A percentile compares a stretch with the other conserved stretches of the same genome.
Evolutionary conservation across 30 jellyfish, hydroid and myxozoan genomes (phyloP).

Genomic region (Hydractinia echinata): DNA sequence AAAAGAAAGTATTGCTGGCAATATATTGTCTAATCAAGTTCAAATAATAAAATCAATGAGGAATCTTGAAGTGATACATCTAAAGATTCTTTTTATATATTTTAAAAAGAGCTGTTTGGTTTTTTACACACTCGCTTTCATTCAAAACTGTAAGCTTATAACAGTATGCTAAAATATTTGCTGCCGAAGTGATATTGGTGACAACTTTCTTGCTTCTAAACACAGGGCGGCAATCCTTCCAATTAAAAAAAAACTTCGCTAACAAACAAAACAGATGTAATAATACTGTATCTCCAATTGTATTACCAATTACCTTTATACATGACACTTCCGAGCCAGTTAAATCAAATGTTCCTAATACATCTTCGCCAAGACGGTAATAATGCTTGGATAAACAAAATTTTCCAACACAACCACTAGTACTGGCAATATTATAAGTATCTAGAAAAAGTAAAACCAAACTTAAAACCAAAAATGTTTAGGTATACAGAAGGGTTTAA

Average conservation of each 20-base stretch:
- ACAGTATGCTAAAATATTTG: too few species aligned
- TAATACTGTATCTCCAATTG: background rate
- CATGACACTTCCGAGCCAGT: conserved; percentile 61
- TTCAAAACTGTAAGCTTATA: too few species aligned
- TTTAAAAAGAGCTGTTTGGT: too few species aligned
- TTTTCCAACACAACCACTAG: conserved; percentile 90
- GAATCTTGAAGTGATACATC: too few species aligned
- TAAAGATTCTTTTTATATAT: too few species aligned
- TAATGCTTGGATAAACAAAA: conserved; percentile 66
- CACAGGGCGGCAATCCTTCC: background rate
- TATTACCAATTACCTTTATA: conserved; percentile 49
- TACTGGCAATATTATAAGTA: conserved; percentile 75
- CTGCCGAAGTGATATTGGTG: too few species aligned
- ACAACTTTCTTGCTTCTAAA: background rate
- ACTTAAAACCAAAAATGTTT: background rate
- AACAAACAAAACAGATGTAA: background rate
- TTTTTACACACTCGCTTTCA: too few species aligned
- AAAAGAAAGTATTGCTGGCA: too few species aligned
- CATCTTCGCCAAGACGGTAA: conserved; percentile 96
- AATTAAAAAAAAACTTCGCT: background rate
- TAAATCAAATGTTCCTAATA: conserved; percentile 85
- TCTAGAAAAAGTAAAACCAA: conserved; percentile 32
- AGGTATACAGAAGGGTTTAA: background rate
- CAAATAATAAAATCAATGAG: too few species aligned
- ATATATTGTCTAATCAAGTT: too few species aligned